These are phyloP conservation scores for Meloidogyne hapla DNA, from an alignment of 1,140 invertebrate genomes.

Conservation along the genomic window DNA sequence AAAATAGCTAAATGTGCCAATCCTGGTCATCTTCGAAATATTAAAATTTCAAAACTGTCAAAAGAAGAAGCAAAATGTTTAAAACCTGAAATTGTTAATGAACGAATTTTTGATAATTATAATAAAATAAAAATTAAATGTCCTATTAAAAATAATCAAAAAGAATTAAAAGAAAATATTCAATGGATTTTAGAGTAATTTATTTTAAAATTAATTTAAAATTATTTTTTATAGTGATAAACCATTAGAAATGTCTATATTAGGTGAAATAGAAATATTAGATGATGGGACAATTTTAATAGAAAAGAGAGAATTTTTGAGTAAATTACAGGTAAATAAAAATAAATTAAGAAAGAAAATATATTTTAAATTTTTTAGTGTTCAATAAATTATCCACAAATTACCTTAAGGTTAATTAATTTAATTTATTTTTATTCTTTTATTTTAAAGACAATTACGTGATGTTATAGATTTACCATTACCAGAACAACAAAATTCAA, in stretches of 20 bases:
- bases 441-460: neutral
- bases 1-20: constrained; percentile 13
- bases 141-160: neutral
- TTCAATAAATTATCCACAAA: neutral
- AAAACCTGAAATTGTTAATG: neutral
- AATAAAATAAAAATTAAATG: constrained; percentile 37
- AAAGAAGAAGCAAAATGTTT: constrained; percentile 34
- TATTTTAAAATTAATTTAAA: constrained; percentile 21
- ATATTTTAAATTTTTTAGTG: neutral
- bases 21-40: constrained; percentile 1
- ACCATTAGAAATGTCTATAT: neutral
- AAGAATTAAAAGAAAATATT: constrained; percentile 6
- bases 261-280: neutral
- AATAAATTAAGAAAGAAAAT: too few relatives aligned
- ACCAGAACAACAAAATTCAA: neutral
- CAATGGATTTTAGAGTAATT: constrained; percentile 44
- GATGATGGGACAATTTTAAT: neutral
- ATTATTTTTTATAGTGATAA: neutral
- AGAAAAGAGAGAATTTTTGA: neutral
- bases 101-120: constrained; percentile 9
- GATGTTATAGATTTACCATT: neutral
- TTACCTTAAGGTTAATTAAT: neutral
- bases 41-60: constrained; percentile 18
- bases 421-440: neutral
- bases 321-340: neutral